phyloP scores from a whole-genome alignment of 2,888 invertebrate genomes.

The Calameuta idolon region DNA sequence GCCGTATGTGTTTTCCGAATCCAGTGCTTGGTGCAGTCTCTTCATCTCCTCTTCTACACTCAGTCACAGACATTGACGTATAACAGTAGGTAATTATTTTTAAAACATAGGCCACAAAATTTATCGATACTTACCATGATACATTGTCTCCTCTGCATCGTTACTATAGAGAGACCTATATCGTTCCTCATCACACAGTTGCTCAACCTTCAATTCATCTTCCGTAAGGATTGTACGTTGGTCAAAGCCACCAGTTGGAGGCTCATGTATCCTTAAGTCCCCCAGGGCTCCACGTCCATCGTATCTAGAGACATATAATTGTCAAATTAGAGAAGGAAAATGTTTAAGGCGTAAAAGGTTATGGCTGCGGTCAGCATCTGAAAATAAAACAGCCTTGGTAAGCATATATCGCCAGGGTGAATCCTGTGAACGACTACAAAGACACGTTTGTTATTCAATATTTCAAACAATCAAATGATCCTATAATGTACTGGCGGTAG shows the following conservation, averaged over 20 bases:
- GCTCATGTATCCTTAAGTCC: constrained; percentile 85
- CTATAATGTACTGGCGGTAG: too few species aligned
- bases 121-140: constrained; percentile 78
- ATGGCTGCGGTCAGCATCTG: constrained; percentile 42
- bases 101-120: constrained; percentile 16
- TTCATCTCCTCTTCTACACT: constrained; percentile 91
- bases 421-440: constrained; percentile 38
- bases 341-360: constrained; percentile 18
- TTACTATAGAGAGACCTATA: constrained; percentile 90
- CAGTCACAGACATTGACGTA: constrained; percentile 2
- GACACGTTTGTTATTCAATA: background rate
- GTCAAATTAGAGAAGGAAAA: constrained; percentile 42
- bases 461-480: constrained; percentile 6
- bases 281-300: constrained; percentile 93
- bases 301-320: constrained; percentile 76
- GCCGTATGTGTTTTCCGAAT: constrained; percentile 71
- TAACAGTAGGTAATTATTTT: constrained; percentile 9
- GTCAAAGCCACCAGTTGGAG: constrained; percentile 79
- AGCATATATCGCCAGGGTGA: constrained; percentile 42
- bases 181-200: constrained; percentile 94
- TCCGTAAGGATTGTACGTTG: constrained; percentile 75
- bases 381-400: constrained; percentile 41
- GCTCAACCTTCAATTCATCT: constrained; percentile 85
- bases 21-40: constrained; percentile 80
- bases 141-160: constrained; percentile 88